A percentile compares a stretch with the other conserved stretches of the same genome.
Evolutionary conservation across 2,888 invertebrate genomes (phyloP).

Genomic region (Platerodrilus igneus): DNA sequence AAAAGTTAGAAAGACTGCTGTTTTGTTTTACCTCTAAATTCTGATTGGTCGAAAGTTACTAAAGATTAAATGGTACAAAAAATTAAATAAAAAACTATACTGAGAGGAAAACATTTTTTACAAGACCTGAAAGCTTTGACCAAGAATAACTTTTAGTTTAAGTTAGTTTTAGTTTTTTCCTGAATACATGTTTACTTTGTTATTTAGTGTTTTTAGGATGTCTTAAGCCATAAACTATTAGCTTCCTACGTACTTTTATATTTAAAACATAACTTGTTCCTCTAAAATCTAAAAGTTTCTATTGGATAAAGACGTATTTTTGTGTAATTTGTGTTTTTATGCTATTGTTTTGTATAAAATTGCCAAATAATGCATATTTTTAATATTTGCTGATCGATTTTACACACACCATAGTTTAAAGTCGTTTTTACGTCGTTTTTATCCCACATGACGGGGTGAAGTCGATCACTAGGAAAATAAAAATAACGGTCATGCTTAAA

Average conservation of each 20-base stretch:
- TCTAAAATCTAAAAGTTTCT: too few relatives aligned
- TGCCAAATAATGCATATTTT: too few relatives aligned
- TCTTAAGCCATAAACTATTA: too few relatives aligned
- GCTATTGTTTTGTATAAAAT: too few relatives aligned
- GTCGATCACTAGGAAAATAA: slow-evolving; percentile 6
- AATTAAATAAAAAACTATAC: slow-evolving; percentile 1
- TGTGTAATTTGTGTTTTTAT: too few relatives aligned
- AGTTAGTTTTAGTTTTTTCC: too few relatives aligned
- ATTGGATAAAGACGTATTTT: too few relatives aligned
- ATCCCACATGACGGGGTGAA: slow-evolving; percentile 3
- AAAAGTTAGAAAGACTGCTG: too few relatives aligned
- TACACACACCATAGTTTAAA: background rate
- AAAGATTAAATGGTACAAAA: slow-evolving; percentile 4
- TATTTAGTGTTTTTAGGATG: background rate
- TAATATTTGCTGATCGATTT: slow-evolving; percentile 1
- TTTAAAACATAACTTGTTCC: too few relatives aligned
- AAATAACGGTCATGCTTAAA: too few relatives aligned
- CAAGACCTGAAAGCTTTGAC: too few relatives aligned
- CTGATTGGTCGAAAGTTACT: background rate
- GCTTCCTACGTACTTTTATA: background rate
- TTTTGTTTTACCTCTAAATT: background rate
- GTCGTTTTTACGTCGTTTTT: background rate
- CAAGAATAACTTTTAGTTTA: background rate
- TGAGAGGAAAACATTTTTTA: background rate
- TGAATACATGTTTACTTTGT: too few relatives aligned